Conservation (phyloP, 2,888 invertebrate species). For the Temnothorax unifasciatus region DNA sequence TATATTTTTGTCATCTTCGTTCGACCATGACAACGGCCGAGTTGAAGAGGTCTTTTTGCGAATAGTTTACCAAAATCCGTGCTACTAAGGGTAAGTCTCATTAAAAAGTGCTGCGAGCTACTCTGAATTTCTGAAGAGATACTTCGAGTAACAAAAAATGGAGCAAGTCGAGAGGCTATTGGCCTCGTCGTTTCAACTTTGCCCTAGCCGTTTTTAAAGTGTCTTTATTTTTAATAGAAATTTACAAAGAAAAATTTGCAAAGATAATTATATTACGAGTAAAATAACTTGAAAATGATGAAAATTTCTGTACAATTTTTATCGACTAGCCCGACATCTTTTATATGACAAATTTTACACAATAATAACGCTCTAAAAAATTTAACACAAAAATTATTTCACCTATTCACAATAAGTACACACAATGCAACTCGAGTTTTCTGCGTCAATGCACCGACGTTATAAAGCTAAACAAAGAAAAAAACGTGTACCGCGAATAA, state of each 20-base stretch:
- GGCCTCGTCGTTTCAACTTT: constrained; percentile 3
- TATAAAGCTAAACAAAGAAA: background rate
- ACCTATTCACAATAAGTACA: background rate
- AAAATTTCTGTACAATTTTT: background rate
- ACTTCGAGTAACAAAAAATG: constrained; percentile 29
- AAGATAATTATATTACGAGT: background rate
- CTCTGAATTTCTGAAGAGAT: constrained; percentile 39
- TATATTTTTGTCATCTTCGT: constrained; percentile 13
- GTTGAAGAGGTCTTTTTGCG: background rate
- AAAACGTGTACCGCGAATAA: constrained; percentile 16
- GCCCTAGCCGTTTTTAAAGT: constrained; percentile 8
- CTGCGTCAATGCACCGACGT: background rate
- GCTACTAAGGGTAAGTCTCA: constrained; percentile 8
- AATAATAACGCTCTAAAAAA: background rate
- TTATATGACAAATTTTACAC: background rate
- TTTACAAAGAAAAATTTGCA: background rate
- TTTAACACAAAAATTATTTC: background rate
- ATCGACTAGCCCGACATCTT: background rate
- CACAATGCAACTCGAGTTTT: background rate
- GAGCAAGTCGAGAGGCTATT: constrained; percentile 10
- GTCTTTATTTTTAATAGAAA: background rate
- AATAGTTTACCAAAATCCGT: constrained; percentile 32
- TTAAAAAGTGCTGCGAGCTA: constrained; percentile 47
- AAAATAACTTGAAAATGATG: background rate
- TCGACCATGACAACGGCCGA: background rate